These are phyloP conservation scores for Heliconius congener DNA, from an alignment of 1,140 invertebrate species.

Conservation along the genomic window DNA sequence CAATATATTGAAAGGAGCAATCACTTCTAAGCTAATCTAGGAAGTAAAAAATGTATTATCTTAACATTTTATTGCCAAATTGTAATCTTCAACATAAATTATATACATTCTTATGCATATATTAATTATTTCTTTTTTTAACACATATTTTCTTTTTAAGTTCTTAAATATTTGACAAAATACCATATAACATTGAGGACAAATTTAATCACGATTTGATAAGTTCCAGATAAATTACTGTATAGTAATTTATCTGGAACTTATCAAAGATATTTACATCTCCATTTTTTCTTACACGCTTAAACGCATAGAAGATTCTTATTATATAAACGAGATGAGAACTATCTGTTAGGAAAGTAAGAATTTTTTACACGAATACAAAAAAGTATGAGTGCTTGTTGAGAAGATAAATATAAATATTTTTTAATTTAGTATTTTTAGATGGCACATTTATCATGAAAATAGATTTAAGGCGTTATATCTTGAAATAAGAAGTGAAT, in stretches of 20 bases:
- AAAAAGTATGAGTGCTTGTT: background rate
- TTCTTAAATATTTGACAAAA: background rate
- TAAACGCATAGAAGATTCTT: background rate
- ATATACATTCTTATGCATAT: background rate
- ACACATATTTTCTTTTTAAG: background rate
- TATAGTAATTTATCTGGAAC: background rate
- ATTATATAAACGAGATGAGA: background rate
- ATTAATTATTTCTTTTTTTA: background rate
- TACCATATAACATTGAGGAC: background rate
- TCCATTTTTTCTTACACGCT: background rate
- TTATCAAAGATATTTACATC: background rate
- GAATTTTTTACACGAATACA: background rate
- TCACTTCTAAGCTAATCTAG: background rate
- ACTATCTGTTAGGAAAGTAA: background rate
- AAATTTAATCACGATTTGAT: background rate
- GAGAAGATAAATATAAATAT: background rate
- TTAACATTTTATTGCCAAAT: conserved; percentile 9
- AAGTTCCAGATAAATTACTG: background rate
- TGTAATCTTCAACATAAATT: background rate
- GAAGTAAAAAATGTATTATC: background rate
- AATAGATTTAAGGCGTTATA: background rate
- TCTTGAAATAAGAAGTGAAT: background rate
- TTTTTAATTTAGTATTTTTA: background rate
- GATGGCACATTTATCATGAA: background rate
- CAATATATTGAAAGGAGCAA: background rate